A percentile compares a stretch with the other conserved stretches of the same genome.
Conservation (phyloP, 2,888 invertebrate species). For the Xestia sexstrigata region DNA sequence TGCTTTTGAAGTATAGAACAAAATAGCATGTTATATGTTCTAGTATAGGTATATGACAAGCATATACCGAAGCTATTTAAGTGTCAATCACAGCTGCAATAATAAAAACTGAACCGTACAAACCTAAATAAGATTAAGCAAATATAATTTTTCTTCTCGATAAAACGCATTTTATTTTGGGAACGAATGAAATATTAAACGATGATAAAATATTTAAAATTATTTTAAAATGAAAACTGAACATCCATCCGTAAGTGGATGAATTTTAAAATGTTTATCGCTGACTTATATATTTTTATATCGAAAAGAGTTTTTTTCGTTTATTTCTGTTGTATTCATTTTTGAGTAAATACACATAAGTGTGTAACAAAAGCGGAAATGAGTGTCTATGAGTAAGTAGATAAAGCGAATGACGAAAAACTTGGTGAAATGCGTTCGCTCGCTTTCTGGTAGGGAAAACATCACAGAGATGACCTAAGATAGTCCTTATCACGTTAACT, state of each 20-base stretch:
- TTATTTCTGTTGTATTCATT: background rate
- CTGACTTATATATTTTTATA: slow-evolving; percentile 1
- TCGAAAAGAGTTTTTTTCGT: background rate
- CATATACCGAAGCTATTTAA: too few species aligned
- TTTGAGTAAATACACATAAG: background rate
- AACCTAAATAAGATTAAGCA: background rate
- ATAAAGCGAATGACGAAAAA: slow-evolving; percentile 16
- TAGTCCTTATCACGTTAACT: background rate
- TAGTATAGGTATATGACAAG: background rate
- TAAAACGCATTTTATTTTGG: background rate
- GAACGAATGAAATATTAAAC: background rate
- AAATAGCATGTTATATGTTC: background rate
- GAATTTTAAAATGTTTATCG: slow-evolving; percentile 27
- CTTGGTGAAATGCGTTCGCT: background rate
- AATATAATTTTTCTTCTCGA: background rate
- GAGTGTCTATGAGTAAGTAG: slow-evolving; percentile 25
- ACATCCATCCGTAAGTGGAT: slow-evolving; percentile 11
- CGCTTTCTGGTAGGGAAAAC: background rate
- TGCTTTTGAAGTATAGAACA: background rate
- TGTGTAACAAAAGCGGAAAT: slow-evolving; percentile 34
- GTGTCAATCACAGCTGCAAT: background rate
- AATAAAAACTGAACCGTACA: background rate
- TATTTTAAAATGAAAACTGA: slow-evolving; percentile 15
- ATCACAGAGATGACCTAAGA: background rate
- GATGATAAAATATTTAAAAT: slow-evolving; percentile 10